phyloP scores from a whole-genome alignment of 2,113 vertebrate species.

The Pterocles burchelli region DNA sequence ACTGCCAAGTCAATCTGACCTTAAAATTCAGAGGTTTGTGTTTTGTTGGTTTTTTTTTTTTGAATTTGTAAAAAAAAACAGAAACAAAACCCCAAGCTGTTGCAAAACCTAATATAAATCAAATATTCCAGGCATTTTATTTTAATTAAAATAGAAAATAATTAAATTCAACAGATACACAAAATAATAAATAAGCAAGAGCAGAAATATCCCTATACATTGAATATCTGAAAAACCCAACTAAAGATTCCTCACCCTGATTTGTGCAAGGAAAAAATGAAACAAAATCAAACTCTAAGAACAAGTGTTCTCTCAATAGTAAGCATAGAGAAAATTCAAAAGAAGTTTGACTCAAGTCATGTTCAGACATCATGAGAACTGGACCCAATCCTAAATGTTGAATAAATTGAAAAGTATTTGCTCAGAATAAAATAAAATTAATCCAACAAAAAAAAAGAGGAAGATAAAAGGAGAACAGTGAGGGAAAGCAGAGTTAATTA shows the following conservation, averaged over 20 bases:
- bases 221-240: background rate
- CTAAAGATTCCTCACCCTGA: background rate
- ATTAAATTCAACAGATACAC: background rate
- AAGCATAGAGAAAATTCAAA: slow-evolving; percentile 27
- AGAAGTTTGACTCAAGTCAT: slow-evolving; percentile 25
- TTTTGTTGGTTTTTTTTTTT: background rate
- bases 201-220: background rate
- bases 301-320: background rate
- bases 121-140: background rate
- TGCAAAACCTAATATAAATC: background rate
- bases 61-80: background rate
- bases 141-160: background rate
- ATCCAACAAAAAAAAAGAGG: background rate
- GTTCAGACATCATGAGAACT: slow-evolving; percentile 25
- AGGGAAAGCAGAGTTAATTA: slow-evolving; percentile 16
- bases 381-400: background rate
- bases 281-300: background rate
- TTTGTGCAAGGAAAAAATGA: background rate
- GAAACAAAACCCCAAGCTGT: background rate
- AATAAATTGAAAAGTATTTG: slow-evolving; percentile 27
- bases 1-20: slow-evolving; percentile 25
- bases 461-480: slow-evolving; percentile 8
- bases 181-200: background rate
- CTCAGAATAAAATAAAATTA: slow-evolving; percentile 35
- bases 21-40: background rate